Base-by-base conservation (phyloP, 2,888 invertebrate species). In the Geotrupes spiniger region DNA sequence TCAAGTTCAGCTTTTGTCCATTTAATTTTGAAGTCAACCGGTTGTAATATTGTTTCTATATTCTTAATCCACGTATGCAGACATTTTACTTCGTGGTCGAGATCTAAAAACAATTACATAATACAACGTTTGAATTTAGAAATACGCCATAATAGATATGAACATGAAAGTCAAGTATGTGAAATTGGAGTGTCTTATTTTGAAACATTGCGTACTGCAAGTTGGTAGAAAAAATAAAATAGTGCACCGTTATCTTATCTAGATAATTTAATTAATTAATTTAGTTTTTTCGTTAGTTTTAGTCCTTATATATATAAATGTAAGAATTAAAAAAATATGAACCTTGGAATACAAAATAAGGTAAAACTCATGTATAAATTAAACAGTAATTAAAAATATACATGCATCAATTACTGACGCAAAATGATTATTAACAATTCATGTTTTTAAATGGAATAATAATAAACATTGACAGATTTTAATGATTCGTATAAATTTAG, bases 61-160 rank as follows among this genome's bases (percentile, higher is more conserved):
- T 87, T 85, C 63, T 88, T 85, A 59, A 94, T 77, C 93, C 93
- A 94, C 63, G 86, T 85, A 27, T 89, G 81, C 51, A 94, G 75
- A 65, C 87, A 85, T 49, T 83, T 82, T 39, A 90, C 77, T 73
- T 90, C 89, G 62, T 85, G 83, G 36, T 85, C 83, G 38, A 89
- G 80, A 73, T 89, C 89, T 89, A 21, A 21, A 21, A 21, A 42
- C 38, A 15, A 11, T n/a, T n/a, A n/a, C n/a, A 12, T 38, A 41
- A 36, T 9, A 38, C 8, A 41, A 12, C 6, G 4, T 27, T n/a
- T 37, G 10, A 39, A 12, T 25, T 10, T 11, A 37, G 17, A 46
- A 8, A n/a, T n/a, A n/a, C n/a, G n/a, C n/a, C n/a, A n/a, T n/a
- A n/a, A n/a, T n/a, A n/a, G n/a, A n/a, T n/a, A n/a, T n/a, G n/a